Base-by-base conservation (phyloP, 1,140 invertebrate species). In the Conus ventricosus region DNA sequence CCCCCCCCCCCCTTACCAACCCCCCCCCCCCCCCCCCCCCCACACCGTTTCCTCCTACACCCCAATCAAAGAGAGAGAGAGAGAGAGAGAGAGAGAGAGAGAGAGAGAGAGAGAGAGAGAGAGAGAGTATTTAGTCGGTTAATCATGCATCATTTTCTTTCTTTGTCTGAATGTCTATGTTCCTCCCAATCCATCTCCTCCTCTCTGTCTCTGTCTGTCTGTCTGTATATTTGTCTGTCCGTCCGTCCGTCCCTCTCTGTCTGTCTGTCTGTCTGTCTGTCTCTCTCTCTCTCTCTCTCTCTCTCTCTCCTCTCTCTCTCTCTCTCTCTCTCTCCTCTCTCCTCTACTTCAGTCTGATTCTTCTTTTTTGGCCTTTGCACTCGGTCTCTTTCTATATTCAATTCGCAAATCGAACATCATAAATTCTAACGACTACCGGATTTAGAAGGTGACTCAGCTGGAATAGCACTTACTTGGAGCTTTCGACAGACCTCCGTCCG, bases 51-150 rank as follows among this genome's bases (percentile, higher is more conserved):
- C 3, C 39, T 39, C 39, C 39, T 39, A 39, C 39, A 39, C 39
- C 39, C 39, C 39, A 39, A 1, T 3, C 39, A 39, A 0, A 39
- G 39, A 39, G 39, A 39, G 39, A 39, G 39, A 39, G 39, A 39
- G 39, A 39, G 39, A 39, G 39, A 39, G 39, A 39, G 39, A 39
- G 39, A 39, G 0, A 39, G 0, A 39, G 39, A 39, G 39, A 39
- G 71, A 75, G 71, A 75, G 71, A 75, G 71, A 75, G 71, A 75
- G 71, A 75, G 71, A 75, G 71, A 75, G 71, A 23, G 20, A 75
- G n/a, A 17, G 20, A n/a, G 71, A 75, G 7, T 0, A 39, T 39
- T 39, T 3, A 39, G 39, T 39, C 39, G 39, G 0, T 39, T 39
- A 39, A 67, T 67, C 4, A 23, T 4, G 60, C 11, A 67, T 67